phyloP scores from a whole-genome alignment of 2,888 invertebrate genomes.

The Mellilla xanthometata region DNA sequence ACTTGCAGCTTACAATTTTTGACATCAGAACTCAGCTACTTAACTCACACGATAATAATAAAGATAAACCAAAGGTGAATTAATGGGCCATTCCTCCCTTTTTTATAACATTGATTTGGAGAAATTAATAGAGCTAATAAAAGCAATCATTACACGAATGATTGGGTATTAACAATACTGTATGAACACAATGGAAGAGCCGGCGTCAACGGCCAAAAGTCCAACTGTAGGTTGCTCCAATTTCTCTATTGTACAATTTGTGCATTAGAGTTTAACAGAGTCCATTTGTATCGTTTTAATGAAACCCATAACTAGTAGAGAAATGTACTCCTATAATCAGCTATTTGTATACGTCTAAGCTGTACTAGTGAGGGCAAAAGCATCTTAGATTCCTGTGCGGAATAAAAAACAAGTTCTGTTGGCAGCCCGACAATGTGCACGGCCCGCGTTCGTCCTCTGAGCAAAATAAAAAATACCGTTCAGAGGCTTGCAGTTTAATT shows the following conservation, averaged over 20 bases:
- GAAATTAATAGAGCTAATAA: constrained; percentile 31
- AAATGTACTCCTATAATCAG: not conserved
- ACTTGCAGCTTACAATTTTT: no score
- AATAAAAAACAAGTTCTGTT: constrained; percentile 37
- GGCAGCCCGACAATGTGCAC: constrained; percentile 28
- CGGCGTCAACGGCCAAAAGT: constrained; percentile 39
- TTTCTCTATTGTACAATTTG: constrained; percentile 20
- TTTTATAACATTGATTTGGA: constrained; percentile 8
- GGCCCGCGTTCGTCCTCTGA: constrained; percentile 25
- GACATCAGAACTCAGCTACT: no score
- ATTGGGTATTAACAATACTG: constrained; percentile 53
- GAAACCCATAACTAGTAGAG: not conserved
- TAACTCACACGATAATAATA: no score
- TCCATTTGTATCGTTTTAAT: constrained; percentile 1
- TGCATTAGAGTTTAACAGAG: constrained; percentile 16
- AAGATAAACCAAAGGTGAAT: constrained; percentile 4
- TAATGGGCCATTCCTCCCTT: constrained; percentile 8
- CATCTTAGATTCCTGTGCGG: constrained; percentile 25
- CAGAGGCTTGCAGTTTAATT: constrained; percentile 41
- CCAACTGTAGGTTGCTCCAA: constrained; percentile 25
- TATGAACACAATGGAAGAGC: constrained; percentile 37
- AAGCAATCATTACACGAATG: constrained; percentile 55
- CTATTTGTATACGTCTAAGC: no score
- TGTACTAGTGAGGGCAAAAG: no score
- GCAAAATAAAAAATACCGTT: constrained; percentile 36